Percentiles rank a stretch among this genome's conserved stretches.
Evolutionary conservation across 2,113 vertebrate species (phyloP).

Genomic region (Charina bottae): DNA sequence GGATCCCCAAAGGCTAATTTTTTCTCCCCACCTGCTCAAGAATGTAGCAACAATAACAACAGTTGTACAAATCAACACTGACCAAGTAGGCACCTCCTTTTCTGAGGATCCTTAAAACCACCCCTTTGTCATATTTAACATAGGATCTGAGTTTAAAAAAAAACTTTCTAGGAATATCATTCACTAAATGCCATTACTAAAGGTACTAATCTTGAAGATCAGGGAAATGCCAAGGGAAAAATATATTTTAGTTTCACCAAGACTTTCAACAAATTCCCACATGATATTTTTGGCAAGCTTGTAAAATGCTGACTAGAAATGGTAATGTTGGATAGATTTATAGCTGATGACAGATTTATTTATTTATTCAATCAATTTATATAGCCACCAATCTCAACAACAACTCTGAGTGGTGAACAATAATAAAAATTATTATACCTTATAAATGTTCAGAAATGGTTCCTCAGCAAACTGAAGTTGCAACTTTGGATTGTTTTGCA

Average conservation of each 20-base stretch:
- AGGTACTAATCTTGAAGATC: neutral
- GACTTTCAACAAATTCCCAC: neutral
- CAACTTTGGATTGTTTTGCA: neutral
- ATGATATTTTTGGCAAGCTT: neutral
- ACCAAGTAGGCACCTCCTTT: neutral
- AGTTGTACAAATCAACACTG: neutral
- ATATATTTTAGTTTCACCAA: neutral
- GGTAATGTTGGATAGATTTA: neutral
- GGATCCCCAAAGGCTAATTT: neutral
- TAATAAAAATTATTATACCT: neutral
- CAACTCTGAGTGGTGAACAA: neutral
- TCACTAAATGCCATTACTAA: neutral
- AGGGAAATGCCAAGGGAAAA: neutral
- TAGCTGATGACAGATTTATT: neutral
- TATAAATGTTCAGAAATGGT: neutral
- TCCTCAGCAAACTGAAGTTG: neutral
- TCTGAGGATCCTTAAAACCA: neutral
- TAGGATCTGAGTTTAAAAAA: neutral
- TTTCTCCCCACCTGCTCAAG: neutral
- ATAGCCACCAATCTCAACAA: neutral
- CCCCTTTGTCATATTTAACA: neutral
- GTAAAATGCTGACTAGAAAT: neutral
- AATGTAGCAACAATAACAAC: neutral
- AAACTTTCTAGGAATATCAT: neutral
- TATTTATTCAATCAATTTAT: neutral